Base-by-base conservation (phyloP, 1,140 invertebrate species). In the Nasonia vitripennis region DNA sequence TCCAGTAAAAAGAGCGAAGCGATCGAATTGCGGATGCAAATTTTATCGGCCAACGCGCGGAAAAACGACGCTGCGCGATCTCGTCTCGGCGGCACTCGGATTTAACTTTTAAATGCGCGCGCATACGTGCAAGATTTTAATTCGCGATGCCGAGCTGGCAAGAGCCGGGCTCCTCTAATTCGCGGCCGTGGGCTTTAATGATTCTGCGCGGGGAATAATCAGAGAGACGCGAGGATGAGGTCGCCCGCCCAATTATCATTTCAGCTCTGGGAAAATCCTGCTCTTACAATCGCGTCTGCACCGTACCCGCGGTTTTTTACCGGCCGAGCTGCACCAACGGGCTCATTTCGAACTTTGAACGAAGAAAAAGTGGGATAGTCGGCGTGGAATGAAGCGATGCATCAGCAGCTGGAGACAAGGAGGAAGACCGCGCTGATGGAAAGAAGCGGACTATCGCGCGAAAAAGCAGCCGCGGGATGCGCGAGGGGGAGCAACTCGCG, bases 71-170 rank as follows among this genome's bases (percentile, higher is more conserved):
- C 68, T 14, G 9, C 45, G 23, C 70, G 48, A 74, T 68, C 14
- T 73, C 41, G 11, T 51, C 79, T 81, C 68, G 11, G 73, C 71
- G 45, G 79, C 23, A 17, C 62, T 31, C 68, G 62, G 83, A 89
- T 89, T 89, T 89, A 86, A 88, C 85, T 88, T 89, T 88, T 82
- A 89, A 89, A 89, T 88, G 48, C 17, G 55, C 37, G 67, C 78
- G 83, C 78, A 85, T 86, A 89, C 79, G 78, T 84, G 87, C 85
- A 86, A 87, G 87, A 90, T 90, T 88, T 90, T 88, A 87, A 90
- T 90, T 89, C 89, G 78, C 82, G 86, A 88, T 88, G 83, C 67
- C 75, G 75, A 31, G 27, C 78, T 34, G 34, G 48, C 23, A 73
- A 84, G 83, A 45, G 62, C 31, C 55, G 77, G 83, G 77, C 68